These are phyloP conservation scores for Papilio polytes DNA, from an alignment of 1,140 invertebrate genomes.

Conservation along the genomic window DNA sequence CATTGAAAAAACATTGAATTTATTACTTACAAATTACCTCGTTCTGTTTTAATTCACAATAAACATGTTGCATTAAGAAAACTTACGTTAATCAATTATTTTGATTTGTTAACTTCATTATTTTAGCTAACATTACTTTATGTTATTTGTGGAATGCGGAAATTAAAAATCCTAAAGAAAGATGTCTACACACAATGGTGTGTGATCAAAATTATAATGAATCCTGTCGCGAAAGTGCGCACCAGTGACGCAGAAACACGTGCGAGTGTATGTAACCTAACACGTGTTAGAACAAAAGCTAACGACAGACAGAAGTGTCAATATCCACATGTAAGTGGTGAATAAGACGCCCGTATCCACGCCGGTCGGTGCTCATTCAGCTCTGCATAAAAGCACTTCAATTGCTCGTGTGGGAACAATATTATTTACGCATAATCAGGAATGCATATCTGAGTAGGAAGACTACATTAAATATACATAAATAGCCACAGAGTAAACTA, in stretches of 20 bases:
- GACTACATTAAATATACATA: slow-evolving; percentile 1
- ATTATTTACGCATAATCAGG: slow-evolving; percentile 47
- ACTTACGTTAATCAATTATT: background rate
- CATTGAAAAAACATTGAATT: slow-evolving; percentile 24
- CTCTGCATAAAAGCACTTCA: slow-evolving; percentile 69
- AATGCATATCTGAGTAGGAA: slow-evolving; percentile 29
- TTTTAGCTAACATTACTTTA: background rate
- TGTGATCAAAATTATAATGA: background rate
- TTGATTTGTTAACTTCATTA: background rate
- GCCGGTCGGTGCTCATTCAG: slow-evolving; percentile 70
- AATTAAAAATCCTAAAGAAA: no score
- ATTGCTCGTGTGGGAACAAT: slow-evolving; percentile 69
- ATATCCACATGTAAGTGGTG: slow-evolving; percentile 72
- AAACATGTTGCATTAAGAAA: background rate
- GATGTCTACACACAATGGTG: background rate
- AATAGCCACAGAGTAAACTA: background rate
- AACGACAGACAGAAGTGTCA: slow-evolving; percentile 77
- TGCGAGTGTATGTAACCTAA: slow-evolving; percentile 73
- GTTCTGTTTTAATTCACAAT: background rate
- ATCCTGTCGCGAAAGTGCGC: background rate
- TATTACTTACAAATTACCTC: background rate
- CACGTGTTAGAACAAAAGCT: slow-evolving; percentile 76
- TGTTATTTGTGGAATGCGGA: no score
- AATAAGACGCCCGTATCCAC: slow-evolving; percentile 79
- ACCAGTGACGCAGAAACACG: slow-evolving; percentile 57